Base-by-base conservation (phyloP, 64 coral and sea anemone genomes). In the Stylophora pistillata region DNA sequence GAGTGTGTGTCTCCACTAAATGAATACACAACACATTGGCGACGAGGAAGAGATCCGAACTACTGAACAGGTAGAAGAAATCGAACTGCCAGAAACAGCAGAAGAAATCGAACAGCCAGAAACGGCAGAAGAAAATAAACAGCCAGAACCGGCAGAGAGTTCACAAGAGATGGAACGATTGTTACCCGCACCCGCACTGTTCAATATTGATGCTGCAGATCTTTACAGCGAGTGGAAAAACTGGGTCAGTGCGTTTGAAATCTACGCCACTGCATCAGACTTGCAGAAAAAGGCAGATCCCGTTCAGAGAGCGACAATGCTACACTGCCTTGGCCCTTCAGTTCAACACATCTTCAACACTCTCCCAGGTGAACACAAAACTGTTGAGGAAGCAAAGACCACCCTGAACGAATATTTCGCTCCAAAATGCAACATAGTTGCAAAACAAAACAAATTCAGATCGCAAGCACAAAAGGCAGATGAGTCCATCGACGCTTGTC, bases 371-470 rank as follows among this genome's bases (percentile, higher is more conserved):
- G 78, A 69, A 15, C 60, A 85, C 47, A 31, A 70, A 30, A 71
- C 41, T 13, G 17, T 72, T 14, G 68, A 41, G 18, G 33, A 26
- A 11, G 62, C 30, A 20, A 73, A 72, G 23, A 70, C 59, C 13
- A 25, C 61, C 65, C 77, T 89, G 13, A 54, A 80, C 34, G 55
- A 28, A 13, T 89, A 81, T 11, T 81, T 81, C 29, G 56, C 71
- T 7, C 73, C 86, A 31, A 77, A 77, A 58, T 23, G 86, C 32
- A 88, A 88, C 28, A 56, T 89, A 10, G 77, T 80, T 55, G 37
- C 76, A 70, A 47, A 89, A 89, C 34, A 52, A 60, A 55, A 89
- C 62, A 89, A 89, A 77, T 79, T 89, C 76, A 16, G 87, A 7
- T 87, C 70, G 13, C 55, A 29, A 72, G 73, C 56, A 32, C 71